phyloP scores from a whole-genome alignment of 2,888 invertebrate species.

The Uropetala carovei region DNA sequence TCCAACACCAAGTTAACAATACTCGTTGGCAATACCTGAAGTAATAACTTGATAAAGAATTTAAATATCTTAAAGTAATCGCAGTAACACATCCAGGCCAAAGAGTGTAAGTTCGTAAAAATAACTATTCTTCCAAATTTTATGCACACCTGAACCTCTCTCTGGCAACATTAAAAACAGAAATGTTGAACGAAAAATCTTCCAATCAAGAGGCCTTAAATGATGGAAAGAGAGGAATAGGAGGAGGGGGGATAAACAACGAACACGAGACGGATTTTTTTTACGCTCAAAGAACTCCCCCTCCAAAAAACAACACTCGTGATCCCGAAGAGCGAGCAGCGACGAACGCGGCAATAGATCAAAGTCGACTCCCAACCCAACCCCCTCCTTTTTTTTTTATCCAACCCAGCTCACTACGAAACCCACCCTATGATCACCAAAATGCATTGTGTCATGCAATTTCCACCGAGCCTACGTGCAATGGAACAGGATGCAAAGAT shows the following conservation, averaged over 20 bases:
- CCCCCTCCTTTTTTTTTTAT: not conserved
- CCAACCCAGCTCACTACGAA: not conserved
- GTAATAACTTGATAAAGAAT: no score
- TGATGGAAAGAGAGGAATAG: not conserved
- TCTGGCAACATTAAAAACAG: not conserved
- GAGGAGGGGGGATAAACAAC: not conserved
- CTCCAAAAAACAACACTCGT: not conserved
- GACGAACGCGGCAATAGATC: not conserved
- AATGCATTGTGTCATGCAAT: constrained; percentile 35
- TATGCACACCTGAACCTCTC: not conserved
- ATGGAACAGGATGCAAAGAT: constrained; percentile 20
- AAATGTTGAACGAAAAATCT: not conserved
- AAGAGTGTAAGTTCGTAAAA: no score
- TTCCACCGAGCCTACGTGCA: constrained; percentile 15
- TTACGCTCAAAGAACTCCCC: not conserved
- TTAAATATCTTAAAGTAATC: no score
- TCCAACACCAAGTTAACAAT: no score
- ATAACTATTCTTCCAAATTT: no score
- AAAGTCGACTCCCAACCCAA: constrained; percentile 36
- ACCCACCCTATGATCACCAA: not conserved
- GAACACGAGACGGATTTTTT: not conserved
- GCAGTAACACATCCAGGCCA: no score
- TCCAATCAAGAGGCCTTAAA: no score
- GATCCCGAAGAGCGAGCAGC: not conserved
- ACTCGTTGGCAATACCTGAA: no score